phyloP scores from a whole-genome alignment of 2,888 invertebrate species.

The Therioaphis trifolii region DNA sequence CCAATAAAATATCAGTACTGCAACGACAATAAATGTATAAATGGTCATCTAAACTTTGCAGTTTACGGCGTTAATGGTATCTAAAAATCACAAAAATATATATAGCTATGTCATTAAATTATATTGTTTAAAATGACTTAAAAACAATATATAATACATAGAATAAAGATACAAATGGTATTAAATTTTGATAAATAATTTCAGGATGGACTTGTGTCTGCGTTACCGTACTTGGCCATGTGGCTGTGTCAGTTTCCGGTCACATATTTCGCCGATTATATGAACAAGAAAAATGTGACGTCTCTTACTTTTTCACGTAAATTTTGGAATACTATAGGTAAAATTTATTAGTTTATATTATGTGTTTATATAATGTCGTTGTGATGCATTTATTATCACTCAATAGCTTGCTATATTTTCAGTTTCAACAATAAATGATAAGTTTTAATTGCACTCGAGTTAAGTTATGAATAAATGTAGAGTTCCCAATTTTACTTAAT shows the following conservation, averaged over 20 bases:
- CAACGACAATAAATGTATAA: no score
- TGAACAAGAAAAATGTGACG: conserved; percentile 72
- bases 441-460: no score
- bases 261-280: conserved; percentile 75
- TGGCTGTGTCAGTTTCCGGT: conserved; percentile 79
- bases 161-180: neutral
- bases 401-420: no score
- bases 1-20: no score
- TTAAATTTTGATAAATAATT: conserved; percentile 6
- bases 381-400: no score
- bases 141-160: neutral
- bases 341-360: neutral
- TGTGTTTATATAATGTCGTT: neutral
- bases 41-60: no score
- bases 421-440: no score
- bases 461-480: no score
- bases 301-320: conserved; percentile 74
- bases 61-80: no score
- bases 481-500: no score
- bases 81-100: no score
- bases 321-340: conserved; percentile 74
- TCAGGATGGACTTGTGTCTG: conserved; percentile 73
- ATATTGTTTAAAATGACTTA: neutral
- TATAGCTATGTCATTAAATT: neutral
- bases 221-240: conserved; percentile 80